A percentile compares a stretch with the other conserved stretches of the same genome.
phyloP scores from a whole-genome alignment of 2,113 vertebrate species.

The Halichoeres trimaculatus region DNA sequence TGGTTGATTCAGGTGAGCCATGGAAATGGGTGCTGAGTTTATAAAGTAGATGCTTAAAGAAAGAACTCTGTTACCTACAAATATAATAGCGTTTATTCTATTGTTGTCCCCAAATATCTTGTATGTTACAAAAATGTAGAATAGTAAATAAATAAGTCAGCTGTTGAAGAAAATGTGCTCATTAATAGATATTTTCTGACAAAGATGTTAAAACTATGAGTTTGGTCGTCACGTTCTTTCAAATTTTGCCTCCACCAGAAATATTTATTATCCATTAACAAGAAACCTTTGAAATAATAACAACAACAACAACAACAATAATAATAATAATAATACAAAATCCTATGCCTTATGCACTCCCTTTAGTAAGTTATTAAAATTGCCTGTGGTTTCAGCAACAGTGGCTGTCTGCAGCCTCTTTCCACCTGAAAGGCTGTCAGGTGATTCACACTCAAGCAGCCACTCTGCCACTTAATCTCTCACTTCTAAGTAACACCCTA shows the following conservation, averaged over 20 bases:
- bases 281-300: conserved; percentile 26
- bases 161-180: not conserved
- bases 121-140: not conserved
- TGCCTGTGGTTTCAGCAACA: conserved; percentile 22
- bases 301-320: conserved; percentile 27
- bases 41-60: not conserved
- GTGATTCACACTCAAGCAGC: conserved; percentile 37
- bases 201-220: conserved; percentile 1
- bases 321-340: conserved; percentile 32
- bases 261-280: conserved; percentile 50
- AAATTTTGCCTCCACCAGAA: conserved; percentile 22
- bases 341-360: conserved; percentile 7
- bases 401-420: conserved; percentile 28
- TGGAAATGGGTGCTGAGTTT: conserved; percentile 24
- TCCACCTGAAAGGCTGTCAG: conserved; percentile 19
- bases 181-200: conserved; percentile 6
- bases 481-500: conserved; percentile 13
- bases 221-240: conserved; percentile 11
- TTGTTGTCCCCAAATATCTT: not conserved
- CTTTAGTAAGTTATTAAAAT: conserved; percentile 43
- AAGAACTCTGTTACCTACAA: not conserved
- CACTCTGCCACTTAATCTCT: conserved; percentile 29
- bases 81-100: not conserved
- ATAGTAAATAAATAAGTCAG: not conserved
- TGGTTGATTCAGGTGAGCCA: conserved; percentile 26